Base-by-base conservation (phyloP, 2,797 vertebrate species). In the Rachycentron canadum region DNA sequence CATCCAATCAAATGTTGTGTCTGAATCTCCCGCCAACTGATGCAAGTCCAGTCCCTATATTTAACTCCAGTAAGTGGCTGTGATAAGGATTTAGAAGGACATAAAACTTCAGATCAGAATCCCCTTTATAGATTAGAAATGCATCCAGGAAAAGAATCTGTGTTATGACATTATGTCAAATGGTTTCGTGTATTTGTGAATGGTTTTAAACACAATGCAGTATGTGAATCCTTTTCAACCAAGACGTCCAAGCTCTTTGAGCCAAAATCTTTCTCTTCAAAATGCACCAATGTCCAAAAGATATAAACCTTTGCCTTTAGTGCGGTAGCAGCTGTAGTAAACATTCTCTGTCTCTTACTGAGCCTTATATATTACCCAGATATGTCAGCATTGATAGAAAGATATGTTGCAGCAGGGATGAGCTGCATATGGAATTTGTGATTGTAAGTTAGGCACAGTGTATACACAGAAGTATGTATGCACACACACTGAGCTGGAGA, bases 361-460 rank as follows among this genome's bases (percentile, higher is more conserved):
- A 64, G 26, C 16, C 10, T n/a, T 66, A 47, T 62, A 69, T 64
- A 63, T 85, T 26, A 78, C n/a, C 26, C 74, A 84, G 82, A 84
- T 86, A 75, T 38, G 74, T 64, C 72, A 74, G 63, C 56, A 58
- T 3, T 56, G 34, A 76, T 60, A 71, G 45, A 13, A 55, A 67
- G 61, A 89, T 62, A 59, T 82, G 83, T 3, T 49, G 74, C 76
- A 63, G 62, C 62, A 63, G 70, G 79, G 71, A 86, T 70, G 32
- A 62, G 62, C 38, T 84, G 58, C 45, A 85, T 49, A 13, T 81
- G 74, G 58, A 72, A 55, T 69, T 69, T 23, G 21, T 65, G 26
- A 57, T 16, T 62, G 69, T 26, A 41, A 43, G n/a, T 73, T 65
- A 53, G 28, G 41, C 40, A 40, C 14, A 52, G 38, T 49, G 25